These are phyloP conservation scores for Drosophila quinaria DNA, from an alignment of 2,888 invertebrate species.

Conservation along the genomic window DNA sequence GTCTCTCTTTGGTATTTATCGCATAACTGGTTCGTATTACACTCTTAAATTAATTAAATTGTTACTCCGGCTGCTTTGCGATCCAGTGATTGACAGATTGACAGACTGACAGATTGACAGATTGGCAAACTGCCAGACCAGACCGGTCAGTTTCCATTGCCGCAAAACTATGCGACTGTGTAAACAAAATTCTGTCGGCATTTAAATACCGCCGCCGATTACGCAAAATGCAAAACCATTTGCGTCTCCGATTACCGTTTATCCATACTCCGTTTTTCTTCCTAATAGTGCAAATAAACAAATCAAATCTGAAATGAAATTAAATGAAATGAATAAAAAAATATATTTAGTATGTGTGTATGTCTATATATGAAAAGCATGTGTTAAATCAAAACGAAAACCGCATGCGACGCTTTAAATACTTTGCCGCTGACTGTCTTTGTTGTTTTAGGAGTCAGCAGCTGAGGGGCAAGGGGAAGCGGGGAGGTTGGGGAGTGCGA, in stretches of 20 bases:
- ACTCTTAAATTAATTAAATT: slow-evolving; percentile 79
- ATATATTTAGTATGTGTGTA: background rate
- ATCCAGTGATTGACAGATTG: slow-evolving; percentile 55
- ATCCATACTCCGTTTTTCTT: slow-evolving; percentile 27
- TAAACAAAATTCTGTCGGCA: slow-evolving; percentile 62
- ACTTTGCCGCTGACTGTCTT: slow-evolving; percentile 5
- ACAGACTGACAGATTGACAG: slow-evolving; percentile 28
- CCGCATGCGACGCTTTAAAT: slow-evolving; percentile 42
- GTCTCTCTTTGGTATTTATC: slow-evolving; percentile 50
- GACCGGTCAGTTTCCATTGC: slow-evolving; percentile 37
- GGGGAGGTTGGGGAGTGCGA: background rate
- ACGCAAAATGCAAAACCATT: slow-evolving; percentile 76
- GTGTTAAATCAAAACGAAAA: slow-evolving; percentile 27
- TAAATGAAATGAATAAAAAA: slow-evolving; percentile 13
- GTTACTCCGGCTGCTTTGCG: slow-evolving; percentile 69
- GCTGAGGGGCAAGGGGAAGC: background rate
- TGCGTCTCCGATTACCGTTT: slow-evolving; percentile 69
- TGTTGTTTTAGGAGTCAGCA: background rate
- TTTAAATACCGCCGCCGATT: slow-evolving; percentile 67
- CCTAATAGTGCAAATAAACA: slow-evolving; percentile 60
- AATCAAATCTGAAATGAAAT: slow-evolving; percentile 22
- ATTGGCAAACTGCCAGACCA: slow-evolving; percentile 25
- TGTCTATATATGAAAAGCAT: slow-evolving; percentile 24
- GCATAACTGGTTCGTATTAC: slow-evolving; percentile 76
- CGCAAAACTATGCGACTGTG: slow-evolving; percentile 68